Evolutionary conservation across 2,888 invertebrate species (phyloP).

Genomic region (Hypselothyrea guttata): DNA sequence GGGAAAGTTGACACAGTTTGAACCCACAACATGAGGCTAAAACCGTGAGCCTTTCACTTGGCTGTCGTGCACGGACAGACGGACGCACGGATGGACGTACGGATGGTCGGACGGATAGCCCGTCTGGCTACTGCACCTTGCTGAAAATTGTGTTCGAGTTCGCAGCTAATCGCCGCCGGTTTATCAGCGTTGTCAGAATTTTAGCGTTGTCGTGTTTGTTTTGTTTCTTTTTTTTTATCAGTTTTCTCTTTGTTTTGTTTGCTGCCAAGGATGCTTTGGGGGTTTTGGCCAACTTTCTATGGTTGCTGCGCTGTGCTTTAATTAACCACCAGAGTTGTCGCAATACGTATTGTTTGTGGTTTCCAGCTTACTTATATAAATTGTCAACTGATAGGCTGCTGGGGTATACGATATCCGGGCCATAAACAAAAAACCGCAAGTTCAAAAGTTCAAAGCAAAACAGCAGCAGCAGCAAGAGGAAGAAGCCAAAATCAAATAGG

Average conservation of each 20-base stretch:
- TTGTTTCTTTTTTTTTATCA: too few relatives aligned
- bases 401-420: conserved; percentile 35
- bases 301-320: conserved; percentile 40
- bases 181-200: conserved; percentile 31
- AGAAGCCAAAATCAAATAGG: conserved; percentile 17
- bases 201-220: too few relatives aligned
- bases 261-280: conserved; percentile 9
- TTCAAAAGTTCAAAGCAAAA: conserved; percentile 61
- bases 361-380: conserved; percentile 45
- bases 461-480: conserved; percentile 9
- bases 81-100: conserved; percentile 6
- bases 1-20: conserved; percentile 76
- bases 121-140: conserved; percentile 43
- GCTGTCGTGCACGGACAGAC: conserved; percentile 27
- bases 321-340: conserved; percentile 53
- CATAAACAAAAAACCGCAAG: conserved; percentile 39
- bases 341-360: conserved; percentile 53
- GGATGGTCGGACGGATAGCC: conserved; percentile 1
- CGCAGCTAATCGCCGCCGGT: conserved; percentile 48
- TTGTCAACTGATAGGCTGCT: conserved; percentile 57
- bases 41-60: conserved; percentile 75
- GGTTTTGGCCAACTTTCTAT: conserved; percentile 49
- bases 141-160: conserved; percentile 33
- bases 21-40: conserved; percentile 54
- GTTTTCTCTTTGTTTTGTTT: conserved; percentile 11